Base-by-base conservation (phyloP, 1,140 invertebrate species). In the Campodea augens region DNA sequence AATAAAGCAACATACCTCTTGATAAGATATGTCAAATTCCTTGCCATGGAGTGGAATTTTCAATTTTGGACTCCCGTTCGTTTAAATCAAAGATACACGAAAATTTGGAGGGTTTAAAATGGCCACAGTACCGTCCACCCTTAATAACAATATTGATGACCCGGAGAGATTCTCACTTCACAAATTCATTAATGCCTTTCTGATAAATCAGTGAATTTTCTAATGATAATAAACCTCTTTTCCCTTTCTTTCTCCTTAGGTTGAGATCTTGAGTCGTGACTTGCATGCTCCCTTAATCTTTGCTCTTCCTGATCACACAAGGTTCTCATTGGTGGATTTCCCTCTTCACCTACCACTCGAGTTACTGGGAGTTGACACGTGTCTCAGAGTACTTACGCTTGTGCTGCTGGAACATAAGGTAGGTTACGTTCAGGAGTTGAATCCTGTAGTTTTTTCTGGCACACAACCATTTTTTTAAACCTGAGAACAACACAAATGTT, bases 381-480 rank as follows among this genome's bases (percentile, higher is more conserved):
- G 92, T 63, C 72, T 98, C 15, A 87, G 87, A 68, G 91, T 98
- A 1, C 71, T 98, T 32, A 90, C 87, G 2, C 71, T 96, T 46
- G 96, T 99, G 47, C 72, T 99, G 49, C 67, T 99, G 52, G 96
- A 99, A 69, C 83, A 98, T 62, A 99, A 99, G 75, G 86, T 98
- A 59, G 50, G 56, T 52, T 32, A 36, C 40, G 38, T 2, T 25
- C 27, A 48, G 22, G n/a, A n/a, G n/a, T n/a, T n/a, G 29, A 32
- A 32, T n/a, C 29, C 29, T n/a, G 29, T 32, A 32, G n/a, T 32
- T n/a, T n/a, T n/a, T 10, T 32, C 29, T n/a, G n/a, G n/a, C n/a
- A n/a, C n/a, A n/a, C n/a, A n/a, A n/a, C n/a, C n/a, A n/a, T n/a
- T n/a, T n/a, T n/a, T n/a, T n/a, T n/a, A n/a, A n/a, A n/a, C n/a